A percentile compares a stretch with the other conserved stretches of the same genome.
Conservation (phyloP, 2,888 invertebrate species). For the Melangyna quadrimaculata region DNA sequence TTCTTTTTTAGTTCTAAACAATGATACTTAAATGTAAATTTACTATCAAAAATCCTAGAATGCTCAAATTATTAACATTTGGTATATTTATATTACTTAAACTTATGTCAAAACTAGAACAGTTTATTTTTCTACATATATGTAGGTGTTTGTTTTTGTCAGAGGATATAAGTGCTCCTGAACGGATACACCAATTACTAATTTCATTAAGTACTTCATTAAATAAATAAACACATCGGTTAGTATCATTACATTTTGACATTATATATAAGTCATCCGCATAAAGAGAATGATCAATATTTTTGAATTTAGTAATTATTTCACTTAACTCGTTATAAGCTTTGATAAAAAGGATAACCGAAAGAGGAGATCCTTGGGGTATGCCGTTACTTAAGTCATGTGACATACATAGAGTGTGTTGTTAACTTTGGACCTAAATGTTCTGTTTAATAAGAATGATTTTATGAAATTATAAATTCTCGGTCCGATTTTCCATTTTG, state of each 20-base stretch:
- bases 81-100: neutral
- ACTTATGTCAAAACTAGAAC: neutral
- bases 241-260: neutral
- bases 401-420: neutral
- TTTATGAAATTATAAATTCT: constrained; percentile 41
- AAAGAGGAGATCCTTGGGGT: too few species aligned
- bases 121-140: neutral
- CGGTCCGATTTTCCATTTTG: constrained; percentile 39
- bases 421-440: neutral
- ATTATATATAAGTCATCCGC: neutral
- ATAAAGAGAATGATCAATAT: too few species aligned
- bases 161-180: neutral
- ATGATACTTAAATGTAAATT: too few species aligned
- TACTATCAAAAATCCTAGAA: too few species aligned
- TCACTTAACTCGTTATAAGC: too few species aligned
- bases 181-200: neutral
- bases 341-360: too few species aligned
- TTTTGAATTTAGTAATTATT: too few species aligned
- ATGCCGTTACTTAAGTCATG: neutral
- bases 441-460: neutral
- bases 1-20: too few species aligned
- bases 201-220: neutral
- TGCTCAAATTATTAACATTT: too few species aligned
- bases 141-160: neutral
- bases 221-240: neutral